These are phyloP conservation scores for sheep (Ovis aries) DNA, from an alignment of 2,113 vertebrate genomes.

Conservation along the genomic window DNA sequence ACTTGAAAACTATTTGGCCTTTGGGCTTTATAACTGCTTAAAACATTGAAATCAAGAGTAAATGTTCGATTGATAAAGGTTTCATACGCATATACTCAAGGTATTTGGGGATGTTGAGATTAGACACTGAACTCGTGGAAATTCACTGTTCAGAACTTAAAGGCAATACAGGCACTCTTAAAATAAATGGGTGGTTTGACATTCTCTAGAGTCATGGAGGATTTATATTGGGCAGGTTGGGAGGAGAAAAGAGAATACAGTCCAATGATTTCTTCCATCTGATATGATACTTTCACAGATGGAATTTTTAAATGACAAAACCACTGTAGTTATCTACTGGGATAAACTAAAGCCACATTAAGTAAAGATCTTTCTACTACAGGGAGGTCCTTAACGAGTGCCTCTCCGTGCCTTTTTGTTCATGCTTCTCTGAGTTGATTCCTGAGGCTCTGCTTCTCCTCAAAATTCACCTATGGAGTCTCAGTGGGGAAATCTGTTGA, in stretches of 20 bases:
- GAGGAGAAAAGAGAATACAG: neutral
- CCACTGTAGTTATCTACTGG: neutral
- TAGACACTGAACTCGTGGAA: neutral
- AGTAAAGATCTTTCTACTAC: neutral
- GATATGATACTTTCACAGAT: neutral
- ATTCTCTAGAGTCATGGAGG: neutral
- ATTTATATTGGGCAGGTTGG: neutral
- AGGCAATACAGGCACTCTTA: neutral
- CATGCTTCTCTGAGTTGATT: neutral
- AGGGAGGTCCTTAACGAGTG: neutral
- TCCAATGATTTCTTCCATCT: neutral
- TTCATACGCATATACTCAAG: neutral
- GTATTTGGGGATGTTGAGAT: neutral
- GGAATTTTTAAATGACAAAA: neutral
- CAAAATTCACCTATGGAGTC: neutral
- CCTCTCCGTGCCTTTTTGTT: neutral
- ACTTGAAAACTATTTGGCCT: conserved; percentile 68
- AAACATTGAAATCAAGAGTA: neutral
- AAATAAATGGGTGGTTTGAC: no score
- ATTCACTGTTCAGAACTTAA: neutral
- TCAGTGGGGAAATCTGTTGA: neutral
- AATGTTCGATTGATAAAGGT: neutral
- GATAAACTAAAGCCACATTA: neutral
- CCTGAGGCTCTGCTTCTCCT: neutral
- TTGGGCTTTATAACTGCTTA: conserved; percentile 26